Conservation (phyloP, 2,888 invertebrate species). For the Drosophila antonietae region DNA sequence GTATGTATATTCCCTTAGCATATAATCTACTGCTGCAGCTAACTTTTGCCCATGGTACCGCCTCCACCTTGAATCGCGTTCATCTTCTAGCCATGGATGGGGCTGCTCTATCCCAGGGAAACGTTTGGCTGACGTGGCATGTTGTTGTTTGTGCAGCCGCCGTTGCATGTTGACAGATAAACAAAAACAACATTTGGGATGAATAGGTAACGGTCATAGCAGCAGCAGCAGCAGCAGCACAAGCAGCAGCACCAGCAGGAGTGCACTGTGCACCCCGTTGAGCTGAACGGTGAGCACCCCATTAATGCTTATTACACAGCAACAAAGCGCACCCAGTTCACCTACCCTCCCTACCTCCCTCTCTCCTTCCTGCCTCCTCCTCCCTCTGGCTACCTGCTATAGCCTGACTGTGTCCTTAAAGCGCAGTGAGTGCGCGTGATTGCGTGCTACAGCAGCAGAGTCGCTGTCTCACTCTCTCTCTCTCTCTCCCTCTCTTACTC, state of each 20-base stretch:
- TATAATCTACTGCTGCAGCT: background rate
- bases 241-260: constrained; percentile 1
- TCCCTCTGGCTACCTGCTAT: background rate
- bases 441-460: constrained; percentile 61
- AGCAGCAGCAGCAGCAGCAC: constrained; percentile 14
- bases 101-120: constrained; percentile 34
- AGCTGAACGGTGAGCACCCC: constrained; percentile 70
- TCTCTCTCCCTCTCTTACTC: background rate
- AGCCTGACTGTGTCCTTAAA: constrained; percentile 21
- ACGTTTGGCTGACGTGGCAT: constrained; percentile 29
- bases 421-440: constrained; percentile 67
- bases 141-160: constrained; percentile 56
- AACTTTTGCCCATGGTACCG: constrained; percentile 1
- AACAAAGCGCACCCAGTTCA: constrained; percentile 49
- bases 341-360: background rate
- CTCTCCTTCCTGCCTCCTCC: background rate
- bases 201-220: constrained; percentile 61
- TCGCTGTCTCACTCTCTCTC: background rate
- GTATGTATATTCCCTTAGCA: background rate
- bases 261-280: constrained; percentile 36
- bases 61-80: background rate
- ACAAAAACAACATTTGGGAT: constrained; percentile 75
- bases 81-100: constrained; percentile 8
- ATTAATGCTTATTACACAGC: constrained; percentile 78
- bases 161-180: constrained; percentile 79